Base-by-base conservation (phyloP, 2,113 vertebrate genomes). In the Siphamia tubifer region DNA sequence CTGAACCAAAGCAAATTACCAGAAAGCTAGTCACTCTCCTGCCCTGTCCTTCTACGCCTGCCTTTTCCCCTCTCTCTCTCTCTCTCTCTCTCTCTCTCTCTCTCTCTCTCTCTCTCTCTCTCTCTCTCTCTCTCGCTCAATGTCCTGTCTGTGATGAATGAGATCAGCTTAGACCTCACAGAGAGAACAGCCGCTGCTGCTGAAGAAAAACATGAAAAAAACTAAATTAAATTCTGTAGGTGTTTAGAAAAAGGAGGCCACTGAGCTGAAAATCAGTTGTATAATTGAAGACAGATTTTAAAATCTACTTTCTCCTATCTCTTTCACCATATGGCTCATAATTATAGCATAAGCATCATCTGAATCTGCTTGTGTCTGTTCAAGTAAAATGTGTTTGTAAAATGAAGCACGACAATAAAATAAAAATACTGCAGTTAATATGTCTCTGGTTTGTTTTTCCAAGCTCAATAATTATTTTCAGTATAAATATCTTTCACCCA, bases 81-180 rank as follows among this genome's bases (percentile, higher is more conserved):
- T 34, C 13, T 28, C 19, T 20, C 30, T 58, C 20, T 55, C 31
- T 1, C 7, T n/a, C 51, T 55, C 19, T 34, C 13, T 34, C 13
- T 28, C 19, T 20, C 30, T 58, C 20, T 55, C 31, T 1, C 7
- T n/a, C 51, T 55, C 19, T 34, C 13, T 34, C 13, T n/a, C n/a
- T 58, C 20, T 55, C 31, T 1, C 7, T n/a, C 51, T 55, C 19
- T 34, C 13, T 34, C 13, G 34, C 19, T 20, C 30, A 16, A 17
- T 25, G 4, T 17, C 17, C 10, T 6, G 23, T 25, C 5, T 27
- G 13, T 35, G 47, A 57, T 19, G 16, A 25, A 51, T 64, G 78
- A 76, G 28, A 28, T 81, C 55, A 53, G 25, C 1, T 53, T 4
- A 8, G 78, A 75, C 48, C 45, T 63, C 63, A 74, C 77, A 74